Percentiles rank a stretch among this genome's conserved stretches.
Conservation (phyloP, 2,888 invertebrate species). For the Physocephala rufipes region DNA sequence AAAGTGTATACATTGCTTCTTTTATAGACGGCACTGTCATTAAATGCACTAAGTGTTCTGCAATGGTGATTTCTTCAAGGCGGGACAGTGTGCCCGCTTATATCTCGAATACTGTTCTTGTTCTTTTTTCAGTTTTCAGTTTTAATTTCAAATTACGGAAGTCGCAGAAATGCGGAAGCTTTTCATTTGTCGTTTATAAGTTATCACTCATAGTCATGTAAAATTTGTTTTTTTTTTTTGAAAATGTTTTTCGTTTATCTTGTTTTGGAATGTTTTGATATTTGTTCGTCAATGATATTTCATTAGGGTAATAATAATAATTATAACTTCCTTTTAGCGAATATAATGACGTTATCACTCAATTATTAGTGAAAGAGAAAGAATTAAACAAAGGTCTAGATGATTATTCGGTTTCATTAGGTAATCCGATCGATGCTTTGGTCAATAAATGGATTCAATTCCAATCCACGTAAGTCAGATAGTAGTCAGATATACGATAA, state of each 20-base stretch:
- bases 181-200: too few relatives aligned
- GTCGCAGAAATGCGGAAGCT: too few relatives aligned
- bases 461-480: slow-evolving; percentile 59
- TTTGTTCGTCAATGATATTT: neutral
- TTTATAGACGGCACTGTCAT: too few relatives aligned
- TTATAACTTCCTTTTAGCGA: slow-evolving; percentile 52
- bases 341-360: slow-evolving; percentile 53
- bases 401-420: slow-evolving; percentile 72
- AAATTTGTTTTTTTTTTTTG: too few relatives aligned
- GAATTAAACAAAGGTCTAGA: slow-evolving; percentile 55
- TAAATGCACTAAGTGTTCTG: too few relatives aligned
- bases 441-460: slow-evolving; percentile 73
- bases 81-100: neutral
- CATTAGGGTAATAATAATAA: slow-evolving; percentile 15
- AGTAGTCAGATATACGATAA: slow-evolving; percentile 9
- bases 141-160: neutral
- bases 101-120: neutral
- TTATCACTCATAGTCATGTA: too few relatives aligned
- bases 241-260: too few relatives aligned
- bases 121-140: neutral
- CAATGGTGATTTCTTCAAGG: too few relatives aligned
- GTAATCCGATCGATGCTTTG: slow-evolving; percentile 76
- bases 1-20: too few relatives aligned
- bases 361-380: slow-evolving; percentile 54
- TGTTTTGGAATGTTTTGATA: neutral